Base-by-base conservation (phyloP, 2,888 invertebrate genomes). In the Caenorhabditis imperialis region DNA sequence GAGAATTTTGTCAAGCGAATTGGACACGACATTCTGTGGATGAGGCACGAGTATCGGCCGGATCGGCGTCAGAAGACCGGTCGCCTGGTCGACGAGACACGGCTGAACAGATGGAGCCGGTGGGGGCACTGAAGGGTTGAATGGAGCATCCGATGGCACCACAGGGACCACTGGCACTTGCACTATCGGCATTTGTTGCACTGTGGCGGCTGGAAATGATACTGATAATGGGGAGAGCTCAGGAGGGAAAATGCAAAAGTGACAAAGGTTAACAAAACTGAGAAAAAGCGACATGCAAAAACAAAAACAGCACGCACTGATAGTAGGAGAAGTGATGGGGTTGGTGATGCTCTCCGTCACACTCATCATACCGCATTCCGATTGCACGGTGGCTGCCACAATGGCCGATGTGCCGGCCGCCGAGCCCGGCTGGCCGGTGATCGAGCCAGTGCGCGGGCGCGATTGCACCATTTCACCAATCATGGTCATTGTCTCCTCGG, bases 1-100 rank as follows among this genome's bases (percentile, higher is more conserved):
- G n/a, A 85, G 69, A 44, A 85, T 85, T 33, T 78, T 73, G 47
- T 85, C 85, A 18, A 85, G 67, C 7, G 83, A 82, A 54, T 71
- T 72, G 22, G 84, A 79, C 7, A 86, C 86, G 23, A 86, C 71
- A 57, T 84, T 77, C 61, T 85, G 85, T 16, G 85, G 84, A 58
- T 84, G 80, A 2, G 58, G 38, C 40, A 75, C 70, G 8, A 63
- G 53, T 23, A 75, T 70, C 12, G 70, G 75, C 14, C 60, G 38
- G 18, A 75, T 63, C 22, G 75, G 75, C 2, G 75, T 74, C 38
- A 74, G 27, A 16, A 74, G 44, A 0, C 74, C 74, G 18, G 69
- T 74, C 7, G 62, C 44, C 16, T 30, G 53, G 42, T 74, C 74
- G 16, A 74, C 74, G 14, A 74, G 35, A 61, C 69, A 61, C 30